Base-by-base conservation (phyloP, 30 jellyfish, hydroid and myxozoan genomes). In the Chrysaora quinquecirrha region DNA sequence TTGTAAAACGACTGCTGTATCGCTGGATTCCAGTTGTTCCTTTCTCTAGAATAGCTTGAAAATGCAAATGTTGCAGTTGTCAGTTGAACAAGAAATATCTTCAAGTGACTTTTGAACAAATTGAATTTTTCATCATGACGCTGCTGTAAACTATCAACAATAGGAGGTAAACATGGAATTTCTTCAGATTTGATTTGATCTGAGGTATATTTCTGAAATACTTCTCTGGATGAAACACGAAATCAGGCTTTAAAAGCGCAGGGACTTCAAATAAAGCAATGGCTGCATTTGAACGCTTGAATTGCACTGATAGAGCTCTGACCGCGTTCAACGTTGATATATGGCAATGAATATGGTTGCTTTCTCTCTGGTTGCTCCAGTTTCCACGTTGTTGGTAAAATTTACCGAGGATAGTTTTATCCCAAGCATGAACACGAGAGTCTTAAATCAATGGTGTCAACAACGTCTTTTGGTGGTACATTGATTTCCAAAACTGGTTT, bases 51-150 rank as follows among this genome's bases (percentile, higher is more conserved):
- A 33, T 80, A 21, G 83, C 85, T 56, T 4, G 92, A 50, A 46
- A 82, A 82, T 21, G 86, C 92, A 24, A 82, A 58, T 6, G 92
- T 61, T 20, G 96, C 95, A 4, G 96, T 61, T 52, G 68, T 85
- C 90, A 86, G 62, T 38, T 82, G 97, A 87, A 31, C 96, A 82
- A 3, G 99, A 85, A 91, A 80, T 58, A 0, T 91, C 98, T 22
- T 91, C 98, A 0, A 91, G 86, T 4, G 89, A 71, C 47, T 91
- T 91, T 18, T 96, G 98, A 58, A 91, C 85, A 19, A 91, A 35
- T 92, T 85, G 46, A 91, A 78, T 46, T 65, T 71, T 49, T 83
- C 93, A 38, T 91, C 98, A 58, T 89, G 97, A 19, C 95, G 84
- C 28, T 81, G 92, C 14, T 69, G 85, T 21, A 89, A 56, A 23